Evolutionary conservation across 2,888 invertebrate genomes (phyloP).

Genomic region (Gymnocheta viridis): DNA sequence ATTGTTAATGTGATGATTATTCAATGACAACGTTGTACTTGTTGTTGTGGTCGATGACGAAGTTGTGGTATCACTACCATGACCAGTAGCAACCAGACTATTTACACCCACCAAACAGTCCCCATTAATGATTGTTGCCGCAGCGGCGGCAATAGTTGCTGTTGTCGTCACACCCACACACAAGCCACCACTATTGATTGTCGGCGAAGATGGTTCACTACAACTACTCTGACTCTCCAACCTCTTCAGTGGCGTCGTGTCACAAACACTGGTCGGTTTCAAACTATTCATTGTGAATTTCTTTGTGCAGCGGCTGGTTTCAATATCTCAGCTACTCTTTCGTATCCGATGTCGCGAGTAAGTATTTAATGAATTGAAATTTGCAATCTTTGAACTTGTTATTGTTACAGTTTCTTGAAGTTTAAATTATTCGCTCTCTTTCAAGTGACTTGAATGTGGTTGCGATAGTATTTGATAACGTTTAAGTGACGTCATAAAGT

Average conservation of each 20-base stretch:
- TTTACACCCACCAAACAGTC: slow-evolving; percentile 69
- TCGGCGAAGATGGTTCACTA: slow-evolving; percentile 78
- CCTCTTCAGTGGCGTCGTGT: slow-evolving; percentile 77
- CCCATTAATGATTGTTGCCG: slow-evolving; percentile 55
- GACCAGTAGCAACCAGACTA: slow-evolving; percentile 56
- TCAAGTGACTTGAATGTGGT: not conserved
- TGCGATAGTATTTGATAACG: not conserved
- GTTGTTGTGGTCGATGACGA: slow-evolving; percentile 61
- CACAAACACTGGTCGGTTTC: slow-evolving; percentile 76
- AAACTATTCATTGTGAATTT: slow-evolving; percentile 68
- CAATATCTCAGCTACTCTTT: slow-evolving; percentile 5
- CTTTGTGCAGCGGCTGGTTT: not conserved
- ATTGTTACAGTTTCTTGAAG: slow-evolving; percentile 15
- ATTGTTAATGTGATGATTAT: slow-evolving; percentile 71
- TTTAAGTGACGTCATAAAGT: slow-evolving; percentile 41
- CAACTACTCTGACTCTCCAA: slow-evolving; percentile 78
- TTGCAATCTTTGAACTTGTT: slow-evolving; percentile 3
- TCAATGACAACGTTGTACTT: slow-evolving; percentile 65
- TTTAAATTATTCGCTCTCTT: slow-evolving; percentile 13
- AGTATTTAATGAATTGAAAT: not conserved
- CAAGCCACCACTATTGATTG: slow-evolving; percentile 66
- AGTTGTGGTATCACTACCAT: slow-evolving; percentile 55
- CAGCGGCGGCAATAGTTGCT: slow-evolving; percentile 62
- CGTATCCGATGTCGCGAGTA: not conserved
- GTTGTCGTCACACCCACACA: slow-evolving; percentile 50